A percentile compares a stretch with the other conserved stretches of the same genome.
Evolutionary conservation across 2,888 invertebrate species (phyloP).

Genomic region (Vandiemenella viatica): DNA sequence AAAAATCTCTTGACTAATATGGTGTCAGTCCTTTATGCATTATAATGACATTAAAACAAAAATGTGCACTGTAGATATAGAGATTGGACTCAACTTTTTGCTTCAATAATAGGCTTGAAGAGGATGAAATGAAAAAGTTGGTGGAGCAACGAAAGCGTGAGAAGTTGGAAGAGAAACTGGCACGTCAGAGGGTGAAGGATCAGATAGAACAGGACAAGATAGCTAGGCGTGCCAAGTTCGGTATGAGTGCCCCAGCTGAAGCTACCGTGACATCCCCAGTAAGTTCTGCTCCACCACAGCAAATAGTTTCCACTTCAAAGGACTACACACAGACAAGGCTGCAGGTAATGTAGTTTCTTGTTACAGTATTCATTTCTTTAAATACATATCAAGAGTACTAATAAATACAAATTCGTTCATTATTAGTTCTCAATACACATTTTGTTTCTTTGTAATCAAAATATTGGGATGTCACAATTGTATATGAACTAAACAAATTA

Average conservation of each 20-base stretch:
- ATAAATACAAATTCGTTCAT: background rate
- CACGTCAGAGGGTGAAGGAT: slow-evolving; percentile 68
- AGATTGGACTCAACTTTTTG: no score
- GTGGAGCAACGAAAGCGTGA: slow-evolving; percentile 74
- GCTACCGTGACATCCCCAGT: slow-evolving; percentile 25
- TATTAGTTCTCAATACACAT: no score
- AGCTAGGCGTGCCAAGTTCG: slow-evolving; percentile 55
- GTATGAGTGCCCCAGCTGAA: slow-evolving; percentile 22
- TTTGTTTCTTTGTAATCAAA: no score
- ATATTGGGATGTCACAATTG: no score
- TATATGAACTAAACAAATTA: no score
- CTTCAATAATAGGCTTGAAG: slow-evolving; percentile 49
- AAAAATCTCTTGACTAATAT: no score
- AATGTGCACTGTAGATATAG: no score
- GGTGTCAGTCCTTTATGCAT: no score
- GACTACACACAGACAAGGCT: slow-evolving; percentile 53
- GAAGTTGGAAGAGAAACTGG: slow-evolving; percentile 74
- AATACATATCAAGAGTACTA: background rate
- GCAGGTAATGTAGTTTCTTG: slow-evolving; percentile 31
- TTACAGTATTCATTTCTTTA: background rate
- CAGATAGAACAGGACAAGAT: slow-evolving; percentile 86
- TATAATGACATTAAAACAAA: no score
- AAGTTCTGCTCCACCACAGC: slow-evolving; percentile 24
- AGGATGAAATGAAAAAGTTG: slow-evolving; percentile 73
- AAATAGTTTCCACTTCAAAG: slow-evolving; percentile 28